Evolutionary conservation across 2,797 vertebrate genomes (phyloP).

Genomic region (Champsocephalus gunnari): DNA sequence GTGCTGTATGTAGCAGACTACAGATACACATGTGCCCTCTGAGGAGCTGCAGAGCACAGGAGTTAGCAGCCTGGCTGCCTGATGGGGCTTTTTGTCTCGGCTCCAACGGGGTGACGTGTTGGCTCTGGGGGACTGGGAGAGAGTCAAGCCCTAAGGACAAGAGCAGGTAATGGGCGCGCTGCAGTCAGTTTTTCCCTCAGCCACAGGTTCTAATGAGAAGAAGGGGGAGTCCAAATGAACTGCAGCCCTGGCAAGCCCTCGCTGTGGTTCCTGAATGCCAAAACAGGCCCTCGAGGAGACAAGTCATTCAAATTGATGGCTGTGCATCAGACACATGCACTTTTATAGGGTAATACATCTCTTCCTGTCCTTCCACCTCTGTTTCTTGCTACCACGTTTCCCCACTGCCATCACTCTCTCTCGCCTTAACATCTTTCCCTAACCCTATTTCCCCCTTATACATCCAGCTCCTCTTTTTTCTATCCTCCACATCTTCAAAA

Average conservation of each 20-base stretch:
- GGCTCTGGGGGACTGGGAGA: slow-evolving; percentile 56
- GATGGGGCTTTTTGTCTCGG: slow-evolving; percentile 61
- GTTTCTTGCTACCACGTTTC: slow-evolving; percentile 63
- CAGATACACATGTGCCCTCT: slow-evolving; percentile 31
- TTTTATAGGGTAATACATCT: slow-evolving; percentile 87
- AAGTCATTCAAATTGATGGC: slow-evolving; percentile 91
- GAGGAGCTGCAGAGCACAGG: slow-evolving; percentile 28
- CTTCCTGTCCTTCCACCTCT: slow-evolving; percentile 64
- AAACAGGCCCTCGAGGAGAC: slow-evolving; percentile 88
- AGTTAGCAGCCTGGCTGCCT: slow-evolving; percentile 50
- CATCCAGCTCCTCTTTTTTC: slow-evolving; percentile 39
- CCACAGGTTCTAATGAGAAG: slow-evolving; percentile 84
- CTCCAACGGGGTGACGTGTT: slow-evolving; percentile 54
- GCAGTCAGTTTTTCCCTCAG: slow-evolving; percentile 68
- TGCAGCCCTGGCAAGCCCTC: slow-evolving; percentile 79
- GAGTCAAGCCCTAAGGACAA: slow-evolving; percentile 74
- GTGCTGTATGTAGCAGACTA: slow-evolving; percentile 37
- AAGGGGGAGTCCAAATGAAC: slow-evolving; percentile 81
- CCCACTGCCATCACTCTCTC: slow-evolving; percentile 61
- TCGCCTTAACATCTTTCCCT: slow-evolving; percentile 54
- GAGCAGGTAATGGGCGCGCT: slow-evolving; percentile 76
- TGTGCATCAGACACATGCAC: slow-evolving; percentile 88
- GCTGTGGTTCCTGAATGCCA: slow-evolving; percentile 87
- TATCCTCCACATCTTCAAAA: slow-evolving; percentile 24
- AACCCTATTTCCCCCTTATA: slow-evolving; percentile 37